Percentiles rank a stretch among this genome's conserved stretches.
Evolutionary conservation across 2,888 invertebrate species (phyloP).

Genomic region (Pharmacophagus antenor): DNA sequence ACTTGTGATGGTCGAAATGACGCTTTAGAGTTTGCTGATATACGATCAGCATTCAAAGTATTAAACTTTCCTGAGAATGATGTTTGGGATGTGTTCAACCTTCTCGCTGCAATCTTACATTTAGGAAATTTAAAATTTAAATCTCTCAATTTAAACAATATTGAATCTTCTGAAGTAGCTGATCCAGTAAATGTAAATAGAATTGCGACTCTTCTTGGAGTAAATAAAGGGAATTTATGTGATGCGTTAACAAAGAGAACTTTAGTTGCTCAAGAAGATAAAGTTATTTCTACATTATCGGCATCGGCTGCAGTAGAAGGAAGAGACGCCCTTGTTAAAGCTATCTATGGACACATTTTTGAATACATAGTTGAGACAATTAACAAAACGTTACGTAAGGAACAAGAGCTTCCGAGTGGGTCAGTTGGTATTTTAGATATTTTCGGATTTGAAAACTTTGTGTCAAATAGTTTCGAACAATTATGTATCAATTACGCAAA

Average conservation of each 20-base stretch:
- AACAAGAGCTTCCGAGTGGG: conserved; percentile 79
- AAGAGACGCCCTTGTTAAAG: conserved; percentile 95
- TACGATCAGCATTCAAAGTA: conserved; percentile 95
- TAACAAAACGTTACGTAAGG: conserved; percentile 90
- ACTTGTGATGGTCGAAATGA: conserved; percentile 92
- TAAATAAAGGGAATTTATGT: conserved; percentile 85
- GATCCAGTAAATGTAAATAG: conserved; percentile 85
- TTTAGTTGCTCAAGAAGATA: conserved; percentile 91
- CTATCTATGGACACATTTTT: conserved; percentile 95
- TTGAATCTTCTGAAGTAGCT: conserved; percentile 92
- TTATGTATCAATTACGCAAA: conserved; percentile 98
- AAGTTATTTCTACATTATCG: conserved; percentile 87
- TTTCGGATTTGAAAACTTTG: conserved; percentile 98
- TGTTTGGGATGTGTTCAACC: conserved; percentile 90
- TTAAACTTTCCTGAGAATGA: conserved; percentile 92
- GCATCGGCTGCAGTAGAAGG: conserved; percentile 90
- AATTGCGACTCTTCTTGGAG: conserved; percentile 86
- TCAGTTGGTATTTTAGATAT: conserved; percentile 97
- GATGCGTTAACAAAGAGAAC: conserved; percentile 93
- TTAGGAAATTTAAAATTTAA: conserved; percentile 95
- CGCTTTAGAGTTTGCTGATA: conserved; percentile 91
- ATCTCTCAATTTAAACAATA: conserved; percentile 86
- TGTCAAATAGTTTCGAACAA: conserved; percentile 95
- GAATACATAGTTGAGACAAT: conserved; percentile 94
- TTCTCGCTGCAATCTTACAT: conserved; percentile 93